phyloP scores from a whole-genome alignment of 2,113 vertebrate species.

The Anser brachyrhynchus region DNA sequence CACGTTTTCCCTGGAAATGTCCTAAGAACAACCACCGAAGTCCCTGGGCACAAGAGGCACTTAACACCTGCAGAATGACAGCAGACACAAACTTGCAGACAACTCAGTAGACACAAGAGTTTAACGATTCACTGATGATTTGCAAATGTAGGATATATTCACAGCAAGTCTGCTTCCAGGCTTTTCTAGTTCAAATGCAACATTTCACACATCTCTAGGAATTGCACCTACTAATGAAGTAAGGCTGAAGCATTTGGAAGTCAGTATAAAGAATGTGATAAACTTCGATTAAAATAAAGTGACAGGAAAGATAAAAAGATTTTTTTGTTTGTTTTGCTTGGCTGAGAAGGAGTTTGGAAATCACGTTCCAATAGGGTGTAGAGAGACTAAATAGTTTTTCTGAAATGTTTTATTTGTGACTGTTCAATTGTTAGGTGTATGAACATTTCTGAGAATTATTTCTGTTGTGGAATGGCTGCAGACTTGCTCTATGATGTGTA shows the following conservation, averaged over 20 bases:
- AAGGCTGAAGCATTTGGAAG: conserved; percentile 33
- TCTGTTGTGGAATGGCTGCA: background rate
- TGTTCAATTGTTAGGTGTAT: background rate
- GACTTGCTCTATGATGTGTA: background rate
- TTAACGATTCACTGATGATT: conserved; percentile 1
- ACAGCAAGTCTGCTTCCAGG: conserved; percentile 26
- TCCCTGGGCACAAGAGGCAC: background rate
- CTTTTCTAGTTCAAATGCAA: conserved; percentile 54
- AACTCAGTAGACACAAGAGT: background rate
- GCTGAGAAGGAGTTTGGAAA: background rate
- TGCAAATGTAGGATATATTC: conserved; percentile 40
- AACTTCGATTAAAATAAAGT: conserved; percentile 25
- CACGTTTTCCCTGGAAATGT: background rate
- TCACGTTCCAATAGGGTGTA: background rate
- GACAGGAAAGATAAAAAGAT: background rate
- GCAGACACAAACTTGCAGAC: conserved; percentile 13
- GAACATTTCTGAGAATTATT: background rate
- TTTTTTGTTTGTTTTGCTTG: background rate
- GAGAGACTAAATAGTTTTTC: background rate
- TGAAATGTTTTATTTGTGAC: background rate
- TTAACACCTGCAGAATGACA: background rate
- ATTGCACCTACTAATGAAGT: background rate
- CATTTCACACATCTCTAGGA: conserved; percentile 30
- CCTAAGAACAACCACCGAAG: background rate
- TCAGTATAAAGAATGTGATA: conserved; percentile 9